phyloP scores from a whole-genome alignment of 2,888 invertebrate genomes.

The Frankliniella fusca region DNA sequence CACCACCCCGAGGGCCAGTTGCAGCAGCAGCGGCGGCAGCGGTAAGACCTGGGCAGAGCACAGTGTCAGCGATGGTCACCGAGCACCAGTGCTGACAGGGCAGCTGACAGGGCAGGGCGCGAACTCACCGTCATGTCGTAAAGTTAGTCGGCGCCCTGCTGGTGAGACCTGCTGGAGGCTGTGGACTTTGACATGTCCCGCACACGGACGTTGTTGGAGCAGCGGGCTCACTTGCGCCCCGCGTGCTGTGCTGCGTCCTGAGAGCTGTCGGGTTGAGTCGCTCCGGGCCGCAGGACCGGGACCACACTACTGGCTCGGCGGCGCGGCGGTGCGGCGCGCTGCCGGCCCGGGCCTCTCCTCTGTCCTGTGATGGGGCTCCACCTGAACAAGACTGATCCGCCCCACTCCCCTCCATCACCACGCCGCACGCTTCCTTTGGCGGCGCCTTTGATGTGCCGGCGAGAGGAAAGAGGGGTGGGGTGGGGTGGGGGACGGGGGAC shows the following conservation, averaged over 20 bases:
- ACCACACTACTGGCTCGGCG: too few species aligned
- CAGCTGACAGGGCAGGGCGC: neutral
- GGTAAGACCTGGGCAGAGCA: neutral
- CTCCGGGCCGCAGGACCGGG: neutral
- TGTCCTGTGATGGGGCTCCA: too few species aligned
- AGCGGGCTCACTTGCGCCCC: too few species aligned
- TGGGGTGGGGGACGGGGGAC: neutral
- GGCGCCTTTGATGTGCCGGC: constrained; percentile 12
- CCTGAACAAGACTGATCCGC: neutral
- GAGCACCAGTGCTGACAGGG: too few species aligned
- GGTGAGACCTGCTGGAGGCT: neutral
- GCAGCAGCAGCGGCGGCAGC: neutral
- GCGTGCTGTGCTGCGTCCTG: neutral
- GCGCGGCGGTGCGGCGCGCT: too few species aligned
- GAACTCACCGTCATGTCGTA: too few species aligned
- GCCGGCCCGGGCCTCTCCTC: too few species aligned
- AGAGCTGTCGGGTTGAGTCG: neutral
- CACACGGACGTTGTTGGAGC: too few species aligned
- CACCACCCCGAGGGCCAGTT: neutral
- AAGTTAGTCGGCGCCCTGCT: neutral
- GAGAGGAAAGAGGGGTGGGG: neutral
- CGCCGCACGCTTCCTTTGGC: constrained; percentile 18
- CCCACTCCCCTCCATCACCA: neutral
- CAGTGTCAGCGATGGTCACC: neutral
- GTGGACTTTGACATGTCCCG: too few species aligned